Evolutionary conservation across 2,888 invertebrate species (phyloP), one percentile per base, ranked within the genome.

Genomic region (Poecilus cupreus): DNA sequence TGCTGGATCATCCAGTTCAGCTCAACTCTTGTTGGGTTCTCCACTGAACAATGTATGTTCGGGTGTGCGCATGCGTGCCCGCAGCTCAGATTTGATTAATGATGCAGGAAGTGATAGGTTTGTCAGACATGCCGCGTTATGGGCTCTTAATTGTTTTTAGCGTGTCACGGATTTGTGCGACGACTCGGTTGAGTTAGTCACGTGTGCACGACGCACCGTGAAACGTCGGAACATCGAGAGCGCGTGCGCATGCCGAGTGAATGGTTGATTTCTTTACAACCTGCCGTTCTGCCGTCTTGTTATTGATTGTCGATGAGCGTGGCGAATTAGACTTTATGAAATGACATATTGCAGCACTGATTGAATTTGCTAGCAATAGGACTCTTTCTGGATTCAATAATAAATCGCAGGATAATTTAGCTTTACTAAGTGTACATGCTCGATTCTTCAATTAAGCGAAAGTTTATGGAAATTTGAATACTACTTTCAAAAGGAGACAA

Each of bases 71-170:
- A 70, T 70, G 70, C 70, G 70, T 37, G 13, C 43, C 39, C 46
- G 74, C 74, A 11, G 24, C 22, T 37, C 46, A 78, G 64, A 78
- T 80, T 86, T 87, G 87, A 87, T 87, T 87, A 86, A 87, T 87
- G 87, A 86, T 86, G 85, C 87, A 87, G 87, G 87, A 87, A 87
- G 86, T 87, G 85, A 86, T 86, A 85, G 86, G 86, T 85, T 86
- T 86, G 86, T 87, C 86, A 85, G 86, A 86, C 87, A 85, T 85
- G 84, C 84, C 85, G 85, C 84, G 84, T 86, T 86, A 85, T 85
- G 85, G 83, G 84, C 85, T 83, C 85, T 86, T 87, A 87, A 87
- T 86, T 87, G 87, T 87, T 86, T 86, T 86, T 46, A 81, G 64
- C 75, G 43, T 81, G 75, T 81, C 74, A 54, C 80, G 80, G 72